Base-by-base conservation (phyloP, 1,140 invertebrate species). In the Lasaia peninsularis region DNA sequence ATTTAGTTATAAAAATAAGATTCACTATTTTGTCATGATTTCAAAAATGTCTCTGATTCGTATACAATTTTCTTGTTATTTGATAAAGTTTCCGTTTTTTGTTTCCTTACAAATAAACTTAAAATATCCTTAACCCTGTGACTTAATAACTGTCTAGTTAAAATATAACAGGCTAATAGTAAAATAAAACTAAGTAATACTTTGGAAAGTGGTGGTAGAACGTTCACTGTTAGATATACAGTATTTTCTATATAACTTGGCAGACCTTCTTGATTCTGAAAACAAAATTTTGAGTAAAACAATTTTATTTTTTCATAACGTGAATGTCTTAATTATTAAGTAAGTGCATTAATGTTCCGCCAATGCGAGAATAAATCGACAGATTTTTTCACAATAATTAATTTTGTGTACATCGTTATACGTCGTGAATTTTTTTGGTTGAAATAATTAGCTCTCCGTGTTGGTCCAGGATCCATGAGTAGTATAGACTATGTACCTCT, bases 261-360 rank as follows among this genome's bases (percentile, higher is more conserved):
- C 7, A 94, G 79, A 61, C 92, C 88, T 40, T 89, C 85, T 89
- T 92, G 91, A 66, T 91, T 88, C 92, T 92, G 84, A 73, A 82
- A 78, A 65, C 63, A 64, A 73, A 24, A 54, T n/a, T n/a, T n/a
- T n/a, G n/a, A n/a, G n/a, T n/a, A n/a, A n/a, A n/a, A n/a, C n/a
- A n/a, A n/a, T n/a, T n/a, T n/a, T n/a, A n/a, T n/a, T n/a, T n/a
- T n/a, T n/a, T n/a, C n/a, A n/a, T n/a, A n/a, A n/a, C n/a, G n/a
- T n/a, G n/a, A n/a, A n/a, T n/a, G n/a, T n/a, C n/a, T n/a, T n/a
- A n/a, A n/a, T n/a, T n/a, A n/a, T n/a, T n/a, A n/a, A n/a, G n/a
- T n/a, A n/a, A n/a, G n/a, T n/a, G n/a, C n/a, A n/a, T n/a, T n/a
- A n/a, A n/a, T n/a, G n/a, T n/a, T n/a, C n/a, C n/a, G n/a, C n/a